These are phyloP conservation scores for Ciconia nigra DNA, from an alignment of 2,797 vertebrate species.

Conservation along the genomic window DNA sequence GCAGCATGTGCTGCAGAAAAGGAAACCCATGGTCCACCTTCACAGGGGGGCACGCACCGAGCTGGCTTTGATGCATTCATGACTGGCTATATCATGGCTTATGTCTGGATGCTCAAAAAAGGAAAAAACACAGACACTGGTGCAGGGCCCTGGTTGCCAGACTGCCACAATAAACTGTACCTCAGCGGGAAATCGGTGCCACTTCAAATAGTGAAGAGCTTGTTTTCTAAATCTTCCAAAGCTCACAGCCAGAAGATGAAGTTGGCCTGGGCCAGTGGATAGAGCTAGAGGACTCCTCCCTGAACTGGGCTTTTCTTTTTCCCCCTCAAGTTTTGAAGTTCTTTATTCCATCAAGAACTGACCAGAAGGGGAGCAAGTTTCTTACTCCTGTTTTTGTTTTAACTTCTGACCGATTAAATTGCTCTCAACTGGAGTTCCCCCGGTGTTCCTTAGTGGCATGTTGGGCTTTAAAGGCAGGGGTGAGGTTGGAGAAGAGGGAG, in stretches of 20 bases:
- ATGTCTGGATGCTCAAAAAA: constrained; percentile 72
- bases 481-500: neutral
- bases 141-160: constrained; percentile 73
- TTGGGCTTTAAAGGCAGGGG: neutral
- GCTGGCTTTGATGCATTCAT: constrained; percentile 98
- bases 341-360: neutral
- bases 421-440: neutral
- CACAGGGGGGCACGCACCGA: constrained; percentile 84
- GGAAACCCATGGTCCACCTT: neutral
- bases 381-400: neutral
- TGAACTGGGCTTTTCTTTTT: neutral
- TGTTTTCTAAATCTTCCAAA: constrained; percentile 91
- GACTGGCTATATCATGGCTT: constrained; percentile 94
- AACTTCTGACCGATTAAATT: neutral
- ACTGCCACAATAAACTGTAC: constrained; percentile 91
- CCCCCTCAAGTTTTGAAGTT: neutral
- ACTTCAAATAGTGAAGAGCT: constrained; percentile 91
- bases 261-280: constrained; percentile 78
- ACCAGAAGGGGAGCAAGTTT: neutral
- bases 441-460: neutral
- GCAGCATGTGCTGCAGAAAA: neutral
- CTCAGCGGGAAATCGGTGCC: constrained; percentile 92
- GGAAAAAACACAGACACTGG: neutral
- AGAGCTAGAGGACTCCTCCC: neutral
- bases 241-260: constrained; percentile 91